Evolutionary conservation across 2,113 vertebrate species (phyloP).

Genomic region (Edolisoma coerulescens): DNA sequence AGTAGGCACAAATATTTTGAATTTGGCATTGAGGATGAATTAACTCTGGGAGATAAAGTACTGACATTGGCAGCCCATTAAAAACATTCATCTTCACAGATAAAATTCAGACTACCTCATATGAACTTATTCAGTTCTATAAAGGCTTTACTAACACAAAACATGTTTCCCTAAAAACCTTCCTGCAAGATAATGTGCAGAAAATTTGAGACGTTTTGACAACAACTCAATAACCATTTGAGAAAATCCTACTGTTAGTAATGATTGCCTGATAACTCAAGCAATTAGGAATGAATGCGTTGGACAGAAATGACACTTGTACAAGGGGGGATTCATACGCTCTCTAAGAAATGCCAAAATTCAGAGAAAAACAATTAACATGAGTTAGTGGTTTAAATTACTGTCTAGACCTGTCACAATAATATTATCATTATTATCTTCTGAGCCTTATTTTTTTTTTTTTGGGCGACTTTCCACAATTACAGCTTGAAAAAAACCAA

Average conservation of each 20-base stretch:
- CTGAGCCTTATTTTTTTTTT: neutral
- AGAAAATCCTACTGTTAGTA: conserved; percentile 1
- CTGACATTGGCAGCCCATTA: neutral
- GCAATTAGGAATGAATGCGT: neutral
- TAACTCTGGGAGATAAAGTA: neutral
- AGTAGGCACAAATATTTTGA: neutral
- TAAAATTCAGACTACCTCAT: neutral
- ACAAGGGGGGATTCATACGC: neutral
- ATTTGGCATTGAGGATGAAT: neutral
- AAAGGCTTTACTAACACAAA: neutral
- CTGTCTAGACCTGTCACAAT: neutral
- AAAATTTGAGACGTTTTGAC: neutral
- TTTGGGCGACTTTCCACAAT: neutral
- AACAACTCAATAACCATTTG: conserved; percentile 19
- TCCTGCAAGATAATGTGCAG: neutral
- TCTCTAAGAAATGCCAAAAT: conserved; percentile 15
- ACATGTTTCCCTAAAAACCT: neutral
- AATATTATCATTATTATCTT: neutral
- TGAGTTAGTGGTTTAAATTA: neutral
- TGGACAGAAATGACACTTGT: neutral
- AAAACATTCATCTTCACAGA: neutral
- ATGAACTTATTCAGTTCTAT: neutral
- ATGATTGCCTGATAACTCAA: neutral
- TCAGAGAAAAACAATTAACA: neutral
- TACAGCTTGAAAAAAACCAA: neutral